Conservation (phyloP, 2,797 vertebrate species). For the Podarcis siculus region DNA sequence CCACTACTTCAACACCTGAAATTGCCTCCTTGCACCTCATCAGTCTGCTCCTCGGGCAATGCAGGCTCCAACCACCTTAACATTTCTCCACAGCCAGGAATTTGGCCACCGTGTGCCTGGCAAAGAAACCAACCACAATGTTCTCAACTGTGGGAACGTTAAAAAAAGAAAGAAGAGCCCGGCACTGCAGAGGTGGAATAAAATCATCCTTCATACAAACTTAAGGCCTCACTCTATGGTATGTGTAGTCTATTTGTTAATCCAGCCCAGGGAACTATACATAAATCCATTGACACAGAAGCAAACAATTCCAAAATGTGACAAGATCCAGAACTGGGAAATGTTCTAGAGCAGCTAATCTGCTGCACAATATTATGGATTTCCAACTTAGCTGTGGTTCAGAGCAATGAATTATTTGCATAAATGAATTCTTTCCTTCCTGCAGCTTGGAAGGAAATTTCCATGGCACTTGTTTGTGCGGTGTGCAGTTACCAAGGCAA, state of each 20-base stretch:
- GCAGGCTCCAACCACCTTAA: not conserved
- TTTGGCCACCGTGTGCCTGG: not conserved
- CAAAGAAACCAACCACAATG: not conserved
- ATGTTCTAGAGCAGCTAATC: not conserved
- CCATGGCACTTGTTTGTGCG: conserved; percentile 5
- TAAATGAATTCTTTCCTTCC: not conserved
- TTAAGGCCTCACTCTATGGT: not conserved
- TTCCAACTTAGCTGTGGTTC: not conserved
- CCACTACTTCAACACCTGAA: not conserved
- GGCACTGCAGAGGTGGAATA: not conserved
- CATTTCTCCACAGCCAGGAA: not conserved
- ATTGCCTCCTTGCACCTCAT: too few species aligned
- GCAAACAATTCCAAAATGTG: not conserved
- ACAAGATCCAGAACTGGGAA: not conserved
- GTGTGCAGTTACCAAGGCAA: conserved; percentile 31
- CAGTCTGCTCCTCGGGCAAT: not conserved
- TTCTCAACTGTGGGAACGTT: not conserved
- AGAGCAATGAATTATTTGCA: not conserved
- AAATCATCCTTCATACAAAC: not conserved
- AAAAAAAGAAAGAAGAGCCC: not conserved
- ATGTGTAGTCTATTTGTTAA: not conserved
- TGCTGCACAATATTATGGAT: not conserved
- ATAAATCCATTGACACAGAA: not conserved
- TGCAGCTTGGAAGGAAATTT: conserved; percentile 20
- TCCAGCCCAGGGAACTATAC: not conserved